Percentiles rank a stretch among this genome's conserved stretches.
phyloP scores from a whole-genome alignment of 2,113 vertebrate species.

The Petrocephalus microphthalmus region DNA sequence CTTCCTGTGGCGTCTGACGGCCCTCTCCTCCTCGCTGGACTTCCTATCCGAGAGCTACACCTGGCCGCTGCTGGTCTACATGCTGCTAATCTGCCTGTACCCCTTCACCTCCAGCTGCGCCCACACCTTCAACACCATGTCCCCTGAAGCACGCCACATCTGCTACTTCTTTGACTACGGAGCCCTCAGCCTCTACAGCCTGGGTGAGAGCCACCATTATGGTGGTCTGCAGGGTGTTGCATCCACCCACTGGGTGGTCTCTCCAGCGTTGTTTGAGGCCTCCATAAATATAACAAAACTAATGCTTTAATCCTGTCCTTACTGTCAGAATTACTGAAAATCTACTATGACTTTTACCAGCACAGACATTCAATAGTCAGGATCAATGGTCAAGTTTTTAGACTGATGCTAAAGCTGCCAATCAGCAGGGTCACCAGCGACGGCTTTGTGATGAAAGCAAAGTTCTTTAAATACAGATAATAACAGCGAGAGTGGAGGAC shows the following conservation, averaged over 20 bases:
- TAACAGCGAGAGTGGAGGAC: background rate
- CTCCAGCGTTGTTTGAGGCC: background rate
- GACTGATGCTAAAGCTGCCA: background rate
- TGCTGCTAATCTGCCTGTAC: constrained; percentile 74
- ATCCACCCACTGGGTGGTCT: background rate
- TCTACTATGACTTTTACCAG: background rate
- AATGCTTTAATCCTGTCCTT: background rate
- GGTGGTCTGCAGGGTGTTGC: rapidly evolving
- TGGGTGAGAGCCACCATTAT: constrained; percentile 40
- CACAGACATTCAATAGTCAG: background rate
- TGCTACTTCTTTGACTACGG: constrained; percentile 82
- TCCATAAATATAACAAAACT: background rate
- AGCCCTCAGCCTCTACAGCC: constrained; percentile 79
- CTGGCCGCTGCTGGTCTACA: constrained; percentile 76
- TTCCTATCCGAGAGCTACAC: constrained; percentile 66
- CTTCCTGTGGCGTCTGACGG: constrained; percentile 71
- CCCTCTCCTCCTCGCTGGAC: constrained; percentile 61
- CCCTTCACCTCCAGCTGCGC: constrained; percentile 78
- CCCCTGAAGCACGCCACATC: constrained; percentile 66
- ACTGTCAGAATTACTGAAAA: background rate
- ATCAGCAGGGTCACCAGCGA: background rate
- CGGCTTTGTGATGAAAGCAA: background rate
- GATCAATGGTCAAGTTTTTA: background rate
- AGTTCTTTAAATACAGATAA: background rate
- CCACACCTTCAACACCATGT: constrained; percentile 84